Conservation (phyloP, 2,113 vertebrate species). For the Gracilinanus agilis region DNA sequence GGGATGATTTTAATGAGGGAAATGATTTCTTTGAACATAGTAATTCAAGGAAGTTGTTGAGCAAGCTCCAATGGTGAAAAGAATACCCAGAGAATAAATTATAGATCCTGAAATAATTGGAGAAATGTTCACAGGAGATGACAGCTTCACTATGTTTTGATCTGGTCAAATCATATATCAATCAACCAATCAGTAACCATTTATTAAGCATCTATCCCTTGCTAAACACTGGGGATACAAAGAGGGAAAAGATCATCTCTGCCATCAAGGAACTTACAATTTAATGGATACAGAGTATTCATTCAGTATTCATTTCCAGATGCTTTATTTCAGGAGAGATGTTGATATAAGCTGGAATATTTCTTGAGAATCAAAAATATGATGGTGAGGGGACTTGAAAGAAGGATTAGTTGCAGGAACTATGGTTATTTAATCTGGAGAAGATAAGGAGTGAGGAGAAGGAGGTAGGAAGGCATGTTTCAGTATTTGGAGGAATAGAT, state of each 20-base stretch:
- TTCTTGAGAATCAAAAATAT: background rate
- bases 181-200: background rate
- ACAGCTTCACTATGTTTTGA: background rate
- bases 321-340: background rate
- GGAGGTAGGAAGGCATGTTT: background rate
- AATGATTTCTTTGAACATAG: background rate
- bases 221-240: background rate
- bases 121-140: background rate
- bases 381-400: background rate
- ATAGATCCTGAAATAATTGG: background rate
- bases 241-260: background rate
- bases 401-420: background rate
- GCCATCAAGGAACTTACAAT: background rate
- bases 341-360: background rate
- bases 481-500: background rate
- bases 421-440: background rate
- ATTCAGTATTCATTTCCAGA: background rate
- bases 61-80: background rate
- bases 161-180: background rate
- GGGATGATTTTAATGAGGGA: background rate
- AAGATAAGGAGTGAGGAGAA: background rate
- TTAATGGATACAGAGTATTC: background rate
- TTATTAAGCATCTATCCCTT: background rate
- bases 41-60: background rate
- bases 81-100: background rate